These are phyloP conservation scores for Rattus rattus DNA, from an alignment of 2,113 vertebrate species.

Conservation along the genomic window DNA sequence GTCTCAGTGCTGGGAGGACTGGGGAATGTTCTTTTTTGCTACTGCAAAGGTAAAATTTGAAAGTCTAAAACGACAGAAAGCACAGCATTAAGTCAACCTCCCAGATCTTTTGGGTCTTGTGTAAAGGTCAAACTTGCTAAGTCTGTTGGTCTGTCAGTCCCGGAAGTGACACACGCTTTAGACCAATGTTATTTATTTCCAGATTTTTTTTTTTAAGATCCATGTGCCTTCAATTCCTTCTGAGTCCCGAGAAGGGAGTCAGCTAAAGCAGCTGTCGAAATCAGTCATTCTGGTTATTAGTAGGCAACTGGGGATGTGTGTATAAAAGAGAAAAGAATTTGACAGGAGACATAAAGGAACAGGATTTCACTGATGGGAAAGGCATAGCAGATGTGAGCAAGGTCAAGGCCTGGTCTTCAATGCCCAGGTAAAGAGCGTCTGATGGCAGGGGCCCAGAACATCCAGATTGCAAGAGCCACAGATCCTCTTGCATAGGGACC, in stretches of 20 bases:
- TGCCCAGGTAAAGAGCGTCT: not conserved
- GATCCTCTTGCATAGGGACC: not conserved
- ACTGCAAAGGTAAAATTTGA: not conserved
- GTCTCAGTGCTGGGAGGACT: not conserved
- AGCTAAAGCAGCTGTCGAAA: conserved; percentile 58
- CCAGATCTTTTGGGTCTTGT: conserved; percentile 43
- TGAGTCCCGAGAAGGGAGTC: conserved; percentile 31
- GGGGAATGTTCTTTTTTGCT: not conserved
- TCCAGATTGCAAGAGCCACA: not conserved
- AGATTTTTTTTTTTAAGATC: too few relatives aligned
- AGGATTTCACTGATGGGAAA: conserved; percentile 19
- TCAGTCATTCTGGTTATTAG: not conserved
- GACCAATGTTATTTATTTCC: not conserved
- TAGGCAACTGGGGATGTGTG: conserved; percentile 30
- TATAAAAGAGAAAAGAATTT: conserved; percentile 58
- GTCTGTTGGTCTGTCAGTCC: conserved; percentile 40
- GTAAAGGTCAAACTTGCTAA: conserved; percentile 44
- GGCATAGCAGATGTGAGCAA: conserved; percentile 35
- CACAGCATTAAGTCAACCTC: not conserved
- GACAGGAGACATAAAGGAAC: conserved; percentile 10
- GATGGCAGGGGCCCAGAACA: not conserved
- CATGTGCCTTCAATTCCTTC: conserved; percentile 57
- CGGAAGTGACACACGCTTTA: conserved; percentile 41
- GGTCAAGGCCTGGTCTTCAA: not conserved
- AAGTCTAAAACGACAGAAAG: conserved; percentile 27